Evolutionary conservation across 2,797 vertebrate genomes (phyloP), one percentile per base, ranked within the genome.

Genomic region (Lepilemur ruficaudatus): DNA sequence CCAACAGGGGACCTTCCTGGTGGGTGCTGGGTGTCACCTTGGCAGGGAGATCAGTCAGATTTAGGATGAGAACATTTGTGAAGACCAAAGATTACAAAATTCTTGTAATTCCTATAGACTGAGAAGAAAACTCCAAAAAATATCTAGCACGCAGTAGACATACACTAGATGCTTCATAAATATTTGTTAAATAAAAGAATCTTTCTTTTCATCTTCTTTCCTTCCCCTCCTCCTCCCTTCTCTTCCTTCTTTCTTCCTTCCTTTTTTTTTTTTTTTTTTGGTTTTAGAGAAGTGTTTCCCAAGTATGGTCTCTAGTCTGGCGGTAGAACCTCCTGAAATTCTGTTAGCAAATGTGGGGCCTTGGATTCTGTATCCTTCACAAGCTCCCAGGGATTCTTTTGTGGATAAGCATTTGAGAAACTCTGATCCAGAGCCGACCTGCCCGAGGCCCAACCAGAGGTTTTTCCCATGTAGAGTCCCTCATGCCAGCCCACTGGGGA

Each of bases 241-340:
- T 17, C 10, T 8, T 20, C 1, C 4, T 35, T 2, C 3, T 57
- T 22, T 5, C 5, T 28, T 32, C 23, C 43, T 32, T 48, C 0
- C 55, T 22, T 3, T 10, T 48, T 32, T 55, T 52, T n/a, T 63
- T 69, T 25, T 32, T 65, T 20, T 61, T 4, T 80, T 83, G 9
- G 46, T 50, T 67, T 76, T 67, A 12, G 7, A 76, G 4, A 61
- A n/a, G 8, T 23, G 1, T 41, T 89, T 73, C 43, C 50, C 65
- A 59, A 35, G n/a, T 6, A 7, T 43, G 4, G 23, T 50, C 48
- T 76, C 43, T 63, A 11, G 15, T 23, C 5, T 17, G 59, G 28
- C 43, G 7, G 55, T 38, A 52, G 43, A 80, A 50, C 12, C 20
- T 82, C 48, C 43, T 38, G 7, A 28, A 35, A 5, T 46, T 87